Base-by-base conservation (phyloP, 2,797 vertebrate genomes). In the Pangasius djambal region DNA sequence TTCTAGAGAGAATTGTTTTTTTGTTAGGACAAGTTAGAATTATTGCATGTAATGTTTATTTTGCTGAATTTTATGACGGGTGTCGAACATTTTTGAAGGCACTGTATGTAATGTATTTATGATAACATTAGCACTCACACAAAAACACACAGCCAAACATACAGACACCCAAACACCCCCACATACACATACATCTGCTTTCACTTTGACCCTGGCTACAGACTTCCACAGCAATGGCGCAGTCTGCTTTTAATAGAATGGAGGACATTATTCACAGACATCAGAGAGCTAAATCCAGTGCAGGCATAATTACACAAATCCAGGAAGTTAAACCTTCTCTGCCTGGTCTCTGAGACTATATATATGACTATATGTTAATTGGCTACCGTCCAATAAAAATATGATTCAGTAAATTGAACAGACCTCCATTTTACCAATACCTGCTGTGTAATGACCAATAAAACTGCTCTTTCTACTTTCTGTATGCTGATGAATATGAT, bases 231-330 rank as follows among this genome's bases (percentile, higher is more conserved):
- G 90, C 78, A 87, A 90, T 83, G 57, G 63, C 83, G 48, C 65
- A 78, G 91, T 75, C 88, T 87, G 90, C 88, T 88, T 92, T 90
- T 89, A 89, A 92, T 89, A 50, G 55, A 86, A 85, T 86, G 50
- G 61, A 87, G 83, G 57, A 65, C 89, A 90, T 91, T 91, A 91
- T 86, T 91, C 83, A 92, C 70, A 18, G 72, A 88, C 88, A 88
- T 89, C 84, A 92, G 84, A 91, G 57, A 85, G 81, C 86, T 87
- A 78, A 88, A 81, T 82, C 83, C 82, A 90, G 31, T 77, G 25
- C 72, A 79, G 72, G 37, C 67, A 86, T 75, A 67, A 87, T 88
- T 91, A 69, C 86, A 85, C 25, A 61, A 87, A 83, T 90, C 88
- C 83, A 89, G 86, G 87, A 89, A 89, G 87, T 91, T 83, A 87